These are phyloP conservation scores for Drosophila birchii DNA, from an alignment of 2,888 invertebrate species.

Conservation along the genomic window DNA sequence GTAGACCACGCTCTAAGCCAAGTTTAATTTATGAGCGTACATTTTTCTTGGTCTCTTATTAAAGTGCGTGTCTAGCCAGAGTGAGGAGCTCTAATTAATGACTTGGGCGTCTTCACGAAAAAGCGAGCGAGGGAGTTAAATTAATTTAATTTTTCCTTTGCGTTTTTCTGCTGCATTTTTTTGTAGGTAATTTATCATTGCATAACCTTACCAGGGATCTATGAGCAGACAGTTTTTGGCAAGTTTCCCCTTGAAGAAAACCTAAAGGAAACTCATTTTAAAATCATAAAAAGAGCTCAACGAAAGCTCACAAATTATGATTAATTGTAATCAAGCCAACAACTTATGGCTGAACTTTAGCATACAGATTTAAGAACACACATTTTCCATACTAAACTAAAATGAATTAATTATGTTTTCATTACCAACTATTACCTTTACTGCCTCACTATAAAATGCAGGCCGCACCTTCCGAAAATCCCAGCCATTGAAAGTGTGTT, in stretches of 20 bases:
- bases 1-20: slow-evolving; percentile 7
- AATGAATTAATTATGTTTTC: slow-evolving; percentile 10
- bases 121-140: slow-evolving; percentile 51
- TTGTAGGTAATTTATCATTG: slow-evolving; percentile 51
- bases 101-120: slow-evolving; percentile 23
- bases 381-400: slow-evolving; percentile 1
- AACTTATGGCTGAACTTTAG: background rate
- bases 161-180: slow-evolving; percentile 27
- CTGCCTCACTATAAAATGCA: background rate
- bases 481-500: background rate
- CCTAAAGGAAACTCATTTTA: slow-evolving; percentile 3
- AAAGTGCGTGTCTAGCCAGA: slow-evolving; percentile 42
- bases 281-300: background rate
- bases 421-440: slow-evolving; percentile 14
- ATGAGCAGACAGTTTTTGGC: slow-evolving; percentile 16
- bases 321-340: slow-evolving; percentile 5
- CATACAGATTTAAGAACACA: background rate
- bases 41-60: slow-evolving; percentile 53
- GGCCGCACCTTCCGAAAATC: slow-evolving; percentile 6
- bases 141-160: slow-evolving; percentile 52
- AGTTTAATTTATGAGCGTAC: slow-evolving; percentile 59
- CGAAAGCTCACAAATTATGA: slow-evolving; percentile 3
- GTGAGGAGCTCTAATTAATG: slow-evolving; percentile 64
- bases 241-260: background rate
- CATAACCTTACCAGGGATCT: slow-evolving; percentile 19